Percentiles rank a stretch among this genome's conserved stretches.
Evolutionary conservation across 2,888 invertebrate species (phyloP).

Genomic region (Drymonia ruficornis): DNA sequence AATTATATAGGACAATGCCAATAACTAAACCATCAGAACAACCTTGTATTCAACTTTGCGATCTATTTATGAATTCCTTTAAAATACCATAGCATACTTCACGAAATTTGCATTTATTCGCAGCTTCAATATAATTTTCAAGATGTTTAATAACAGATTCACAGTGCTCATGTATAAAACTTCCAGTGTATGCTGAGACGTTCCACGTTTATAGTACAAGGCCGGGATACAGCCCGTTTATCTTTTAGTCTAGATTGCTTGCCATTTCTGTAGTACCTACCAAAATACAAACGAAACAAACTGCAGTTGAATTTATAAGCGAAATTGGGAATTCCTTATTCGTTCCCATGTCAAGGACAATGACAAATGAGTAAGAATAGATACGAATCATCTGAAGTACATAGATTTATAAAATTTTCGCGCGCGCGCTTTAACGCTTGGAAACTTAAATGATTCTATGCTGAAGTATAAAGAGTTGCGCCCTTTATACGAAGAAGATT

Average conservation of each 20-base stretch:
- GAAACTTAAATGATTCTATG: too few relatives aligned
- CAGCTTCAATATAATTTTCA: neutral
- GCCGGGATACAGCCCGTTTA: neutral
- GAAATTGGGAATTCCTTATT: slow-evolving; percentile 21
- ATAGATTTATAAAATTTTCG: neutral
- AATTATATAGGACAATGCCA: too few relatives aligned
- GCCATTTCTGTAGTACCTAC: slow-evolving; percentile 18
- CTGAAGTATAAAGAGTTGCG: too few relatives aligned
- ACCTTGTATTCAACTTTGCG: too few relatives aligned
- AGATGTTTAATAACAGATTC: slow-evolving; percentile 3
- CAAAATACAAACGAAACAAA: slow-evolving; percentile 18
- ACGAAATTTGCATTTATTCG: too few relatives aligned
- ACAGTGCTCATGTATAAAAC: slow-evolving; percentile 9
- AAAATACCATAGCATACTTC: too few relatives aligned
- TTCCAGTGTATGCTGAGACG: neutral
- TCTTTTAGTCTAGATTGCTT: slow-evolving; percentile 2
- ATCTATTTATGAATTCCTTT: too few relatives aligned
- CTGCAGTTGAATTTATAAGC: slow-evolving; percentile 20
- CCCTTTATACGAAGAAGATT: too few relatives aligned
- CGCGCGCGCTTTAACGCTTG: too few relatives aligned
- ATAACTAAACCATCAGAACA: too few relatives aligned
- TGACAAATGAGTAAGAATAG: slow-evolving; percentile 5
- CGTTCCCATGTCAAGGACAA: slow-evolving; percentile 25
- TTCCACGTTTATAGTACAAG: slow-evolving; percentile 1
- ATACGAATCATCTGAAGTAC: neutral